A percentile compares a stretch with the other conserved stretches of the same genome.
Evolutionary conservation across 2,797 vertebrate genomes (phyloP).

Genomic region (Sebastes oblongus): DNA sequence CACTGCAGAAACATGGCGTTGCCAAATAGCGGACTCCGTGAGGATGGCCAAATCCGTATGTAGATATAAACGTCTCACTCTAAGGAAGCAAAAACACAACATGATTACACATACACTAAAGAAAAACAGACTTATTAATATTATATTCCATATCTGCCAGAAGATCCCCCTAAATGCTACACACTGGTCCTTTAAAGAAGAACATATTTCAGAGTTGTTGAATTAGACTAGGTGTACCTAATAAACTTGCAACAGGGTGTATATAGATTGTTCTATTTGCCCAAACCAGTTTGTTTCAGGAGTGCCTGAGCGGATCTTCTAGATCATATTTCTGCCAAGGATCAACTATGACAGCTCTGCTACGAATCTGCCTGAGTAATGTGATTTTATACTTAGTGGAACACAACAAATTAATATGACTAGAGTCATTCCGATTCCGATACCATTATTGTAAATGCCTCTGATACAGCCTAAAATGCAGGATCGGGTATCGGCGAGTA

Average conservation of each 20-base stretch:
- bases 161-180: too few species aligned
- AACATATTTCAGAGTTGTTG: not conserved
- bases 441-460: too few species aligned
- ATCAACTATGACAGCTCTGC: not conserved
- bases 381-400: not conserved
- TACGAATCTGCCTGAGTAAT: slow-evolving; percentile 6
- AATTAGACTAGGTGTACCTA: not conserved
- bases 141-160: too few species aligned
- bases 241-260: not conserved
- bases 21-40: too few species aligned
- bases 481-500: too few species aligned
- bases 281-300: not conserved
- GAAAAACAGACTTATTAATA: too few species aligned
- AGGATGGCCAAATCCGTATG: too few species aligned
- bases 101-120: too few species aligned
- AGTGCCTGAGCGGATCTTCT: not conserved
- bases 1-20: too few species aligned
- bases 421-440: not conserved
- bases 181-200: not conserved
- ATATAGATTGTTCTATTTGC: not conserved
- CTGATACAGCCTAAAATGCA: too few species aligned
- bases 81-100: too few species aligned
- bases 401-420: slow-evolving; percentile 1
- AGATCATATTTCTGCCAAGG: not conserved
- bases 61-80: too few species aligned